Evolutionary conservation across 2,888 invertebrate genomes (phyloP), one percentile per base, ranked within the genome.

Genomic region (Lasius fuliginosus): DNA sequence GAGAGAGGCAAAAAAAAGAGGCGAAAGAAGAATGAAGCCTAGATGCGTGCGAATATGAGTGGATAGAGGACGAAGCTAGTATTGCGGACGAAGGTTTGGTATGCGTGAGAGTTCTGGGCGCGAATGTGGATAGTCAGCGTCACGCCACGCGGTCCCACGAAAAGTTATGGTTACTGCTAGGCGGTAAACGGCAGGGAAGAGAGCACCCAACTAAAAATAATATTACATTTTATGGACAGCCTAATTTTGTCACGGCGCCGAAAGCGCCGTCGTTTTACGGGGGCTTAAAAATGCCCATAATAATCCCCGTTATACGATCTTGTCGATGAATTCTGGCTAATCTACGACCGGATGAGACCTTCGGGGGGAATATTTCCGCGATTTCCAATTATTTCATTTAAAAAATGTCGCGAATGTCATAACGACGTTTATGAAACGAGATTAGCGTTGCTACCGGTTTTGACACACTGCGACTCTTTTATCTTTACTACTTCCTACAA

Each of bases 101-200:
- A 93, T 93, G 93, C 92, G 93, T 92, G 92, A 91, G 92, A 88
- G 89, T 88, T 90, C 81, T 82, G 82, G 74, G 88, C 68, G 77
- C 90, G 91, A 93, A 90, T 91, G 53, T 53, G 92, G 93, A 94
- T 94, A 92, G 93, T 91, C 92, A 89, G 90, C 93, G 93, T 93
- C 94, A 94, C 93, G 94, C 92, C 92, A 93, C 89, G 88, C 92
- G 91, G 91, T 89, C 89, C 88, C 89, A 84, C 91, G 90, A 92
- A 93, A 94, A 94, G 90, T 94, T 94, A 94, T 93, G 94, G 94
- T 93, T 92, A 93, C 93, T 91, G 93, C 91, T 91, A 62, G 88
- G 83, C 91, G 89, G 89, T 85, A 88, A 93, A 76, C 23, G 67
- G 12, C n/a, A 33, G 65, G 91, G 90, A 27, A 30, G 53, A 89